Evolutionary conservation across 2,797 vertebrate species (phyloP).

Genomic region (Clarias platycephalus): DNA sequence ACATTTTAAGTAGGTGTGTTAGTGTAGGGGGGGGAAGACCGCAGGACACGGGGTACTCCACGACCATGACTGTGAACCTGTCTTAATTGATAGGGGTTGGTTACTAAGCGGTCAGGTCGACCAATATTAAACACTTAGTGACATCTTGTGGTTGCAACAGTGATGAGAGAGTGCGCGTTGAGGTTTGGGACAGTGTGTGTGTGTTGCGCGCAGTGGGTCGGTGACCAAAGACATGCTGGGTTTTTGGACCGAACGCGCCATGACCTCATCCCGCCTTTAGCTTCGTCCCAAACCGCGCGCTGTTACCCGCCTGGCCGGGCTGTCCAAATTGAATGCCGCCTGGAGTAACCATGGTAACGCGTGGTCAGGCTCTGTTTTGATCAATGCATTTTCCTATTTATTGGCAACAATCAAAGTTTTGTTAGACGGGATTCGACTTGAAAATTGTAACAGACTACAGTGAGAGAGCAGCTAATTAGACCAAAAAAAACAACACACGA

Average conservation of each 20-base stretch:
- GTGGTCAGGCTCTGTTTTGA: background rate
- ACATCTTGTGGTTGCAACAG: slow-evolving; percentile 51
- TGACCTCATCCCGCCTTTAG: background rate
- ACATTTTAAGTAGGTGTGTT: background rate
- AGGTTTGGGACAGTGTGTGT: background rate
- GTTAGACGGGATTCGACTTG: background rate
- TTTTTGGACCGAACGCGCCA: background rate
- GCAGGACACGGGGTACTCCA: background rate
- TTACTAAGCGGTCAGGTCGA: background rate
- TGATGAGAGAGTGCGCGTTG: background rate
- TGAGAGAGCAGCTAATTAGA: background rate
- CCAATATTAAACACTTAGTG: slow-evolving; percentile 27
- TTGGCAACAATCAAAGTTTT: background rate
- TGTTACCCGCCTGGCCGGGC: background rate
- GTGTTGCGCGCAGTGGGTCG: background rate
- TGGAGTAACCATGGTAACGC: background rate
- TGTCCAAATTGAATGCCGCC: background rate
- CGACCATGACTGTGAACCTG: background rate
- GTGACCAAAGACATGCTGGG: background rate
- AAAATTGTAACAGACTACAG: background rate
- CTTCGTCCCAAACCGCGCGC: background rate
- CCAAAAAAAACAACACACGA: too few relatives aligned
- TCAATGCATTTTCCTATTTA: too few relatives aligned
- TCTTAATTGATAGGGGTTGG: background rate
- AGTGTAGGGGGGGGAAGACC: rapidly evolving